Evolutionary conservation across 2,113 vertebrate species (phyloP).

Genomic region (Etheostoma cragini): DNA sequence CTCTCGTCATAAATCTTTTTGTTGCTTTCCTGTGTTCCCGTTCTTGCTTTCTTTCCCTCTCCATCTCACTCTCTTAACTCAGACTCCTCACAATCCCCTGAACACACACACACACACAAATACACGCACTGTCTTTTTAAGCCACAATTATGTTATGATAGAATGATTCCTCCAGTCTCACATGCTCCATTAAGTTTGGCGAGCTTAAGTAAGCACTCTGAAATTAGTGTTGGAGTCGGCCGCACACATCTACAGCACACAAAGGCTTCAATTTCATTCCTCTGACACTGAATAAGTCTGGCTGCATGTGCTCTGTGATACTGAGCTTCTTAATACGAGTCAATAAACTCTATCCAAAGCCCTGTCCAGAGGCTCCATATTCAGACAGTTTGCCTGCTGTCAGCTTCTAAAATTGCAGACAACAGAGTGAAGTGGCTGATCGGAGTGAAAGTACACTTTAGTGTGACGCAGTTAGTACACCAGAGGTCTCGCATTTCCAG

Average conservation of each 20-base stretch:
- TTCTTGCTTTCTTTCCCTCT: background rate
- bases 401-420: constrained; percentile 44
- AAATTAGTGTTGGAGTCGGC: constrained; percentile 59
- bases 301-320: constrained; percentile 49
- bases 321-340: constrained; percentile 62
- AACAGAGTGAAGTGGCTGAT: constrained; percentile 11
- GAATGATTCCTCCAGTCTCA: constrained; percentile 44
- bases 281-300: constrained; percentile 42
- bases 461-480: too few relatives aligned
- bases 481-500: too few relatives aligned
- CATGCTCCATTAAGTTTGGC: constrained; percentile 49
- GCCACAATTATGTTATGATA: constrained; percentile 53
- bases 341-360: constrained; percentile 59
- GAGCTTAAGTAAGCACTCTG: constrained; percentile 62
- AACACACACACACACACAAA: background rate
- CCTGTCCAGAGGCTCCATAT: constrained; percentile 28
- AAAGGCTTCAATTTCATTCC: constrained; percentile 47
- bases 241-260: constrained; percentile 35
- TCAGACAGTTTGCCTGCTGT: constrained; percentile 47
- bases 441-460: too few relatives aligned
- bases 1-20: too few relatives aligned
- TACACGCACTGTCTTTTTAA: constrained; percentile 7
- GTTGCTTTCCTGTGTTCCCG: background rate
- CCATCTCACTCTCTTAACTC: constrained; percentile 11
- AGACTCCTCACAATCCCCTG: background rate